Percentiles rank a stretch among this genome's conserved stretches.
Evolutionary conservation across 2,797 vertebrate genomes (phyloP).

Genomic region (Myripristis murdjan): DNA sequence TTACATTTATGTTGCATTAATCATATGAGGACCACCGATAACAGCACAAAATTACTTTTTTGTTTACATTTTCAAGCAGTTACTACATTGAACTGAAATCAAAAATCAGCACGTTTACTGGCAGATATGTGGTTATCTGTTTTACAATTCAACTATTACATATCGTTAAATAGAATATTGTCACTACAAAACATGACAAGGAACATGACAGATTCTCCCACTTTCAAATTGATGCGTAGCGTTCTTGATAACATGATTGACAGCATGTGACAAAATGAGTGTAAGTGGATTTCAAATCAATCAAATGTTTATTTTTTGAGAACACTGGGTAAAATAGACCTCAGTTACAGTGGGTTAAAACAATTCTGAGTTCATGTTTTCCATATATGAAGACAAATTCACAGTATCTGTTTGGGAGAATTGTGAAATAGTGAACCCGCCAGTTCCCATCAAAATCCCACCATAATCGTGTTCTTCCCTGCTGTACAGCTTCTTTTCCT

Average conservation of each 20-base stretch:
- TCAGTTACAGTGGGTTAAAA: neutral
- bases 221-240: neutral
- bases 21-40: neutral
- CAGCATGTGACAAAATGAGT: too few species aligned
- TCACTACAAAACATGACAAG: neutral
- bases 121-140: neutral
- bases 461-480: neutral
- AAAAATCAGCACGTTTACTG: neutral
- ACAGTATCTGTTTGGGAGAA: neutral
- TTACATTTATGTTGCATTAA: neutral
- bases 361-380: neutral
- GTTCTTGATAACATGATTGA: too few species aligned
- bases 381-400: neutral
- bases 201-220: neutral
- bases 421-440: neutral
- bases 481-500: too few species aligned
- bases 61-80: too few species aligned
- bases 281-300: neutral
- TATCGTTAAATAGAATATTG: neutral
- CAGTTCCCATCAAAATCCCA: neutral
- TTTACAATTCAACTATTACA: neutral
- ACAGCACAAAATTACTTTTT: neutral
- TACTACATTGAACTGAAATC: too few species aligned
- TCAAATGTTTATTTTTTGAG: neutral
- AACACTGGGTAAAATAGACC: neutral